Base-by-base conservation (phyloP, 2,888 invertebrate species). In the Criorhina ranunculi region DNA sequence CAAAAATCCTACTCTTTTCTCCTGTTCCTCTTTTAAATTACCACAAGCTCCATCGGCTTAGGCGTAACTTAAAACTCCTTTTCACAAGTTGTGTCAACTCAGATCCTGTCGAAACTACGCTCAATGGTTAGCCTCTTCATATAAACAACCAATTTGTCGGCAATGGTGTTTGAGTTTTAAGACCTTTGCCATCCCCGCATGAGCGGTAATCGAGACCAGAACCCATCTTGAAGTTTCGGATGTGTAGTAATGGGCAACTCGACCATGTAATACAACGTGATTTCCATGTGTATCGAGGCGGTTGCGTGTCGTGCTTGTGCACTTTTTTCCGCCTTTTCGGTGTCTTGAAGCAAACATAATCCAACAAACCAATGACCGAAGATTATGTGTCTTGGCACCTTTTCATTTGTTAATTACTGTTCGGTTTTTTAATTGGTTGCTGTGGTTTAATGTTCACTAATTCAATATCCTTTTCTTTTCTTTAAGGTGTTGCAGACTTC, bases 311-410 rank as follows among this genome's bases (percentile, higher is more conserved):
- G 79, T 73, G 83, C 72, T 67, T 69, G n/a, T n/a, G 42, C 33
- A 53, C 40, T 69, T 79, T 40, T 53, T 77, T 29, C 55, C 72
- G 64, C 51, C 60, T 76, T 60, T 80, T 66, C 4, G 24, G 53
- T 55, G 53, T 46, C 46, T 46, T 35, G 33, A 3, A 19, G 64
- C 64, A 66, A 59, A 76, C 66, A 66, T 80, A 64, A 81, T 72
- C 66, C 66, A 76, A 60, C 70, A 76, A 81, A 66, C 80, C 69
- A 70, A 80, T 80, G 76, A 59, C 70, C 64, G 82, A 59, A 66
- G 80, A 76, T 85, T 79, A 64, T 85, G 75, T 69, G 67, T 75
- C 83, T 75, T 85, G 80, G 73, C 83, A 85, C 75, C 83, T 85
- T 80, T 59, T 80, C 62, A 80, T 80, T 85, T 85, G 73, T 55